A percentile compares a stretch with the other conserved stretches of the same genome.
Evolutionary conservation across 2,888 invertebrate species (phyloP).

Genomic region (Blomia tropicalis): DNA sequence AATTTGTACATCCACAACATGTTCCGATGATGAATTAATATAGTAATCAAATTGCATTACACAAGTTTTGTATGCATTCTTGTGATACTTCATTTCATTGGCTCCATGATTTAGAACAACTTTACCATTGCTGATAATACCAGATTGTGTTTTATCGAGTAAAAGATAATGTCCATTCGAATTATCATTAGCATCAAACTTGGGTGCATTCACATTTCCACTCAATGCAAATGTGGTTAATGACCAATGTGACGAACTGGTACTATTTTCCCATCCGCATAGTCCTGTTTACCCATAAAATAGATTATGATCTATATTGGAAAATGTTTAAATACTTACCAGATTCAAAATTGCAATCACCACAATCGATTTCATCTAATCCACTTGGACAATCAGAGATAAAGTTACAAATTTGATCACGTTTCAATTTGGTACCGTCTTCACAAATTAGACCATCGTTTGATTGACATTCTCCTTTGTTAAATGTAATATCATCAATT

Average conservation of each 20-base stretch:
- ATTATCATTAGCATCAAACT: neutral
- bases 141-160: neutral
- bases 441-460: neutral
- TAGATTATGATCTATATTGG: neutral
- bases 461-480: neutral
- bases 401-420: neutral
- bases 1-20: neutral
- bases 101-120: neutral
- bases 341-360: neutral
- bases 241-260: neutral
- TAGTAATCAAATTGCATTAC: slow-evolving; percentile 14
- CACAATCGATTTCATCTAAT: slow-evolving; percentile 12
- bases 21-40: neutral
- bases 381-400: neutral
- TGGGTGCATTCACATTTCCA: neutral
- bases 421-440: neutral
- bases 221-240: neutral
- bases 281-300: neutral
- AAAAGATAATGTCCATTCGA: slow-evolving; percentile 1
- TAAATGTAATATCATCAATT: slow-evolving; percentile 13
- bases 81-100: neutral
- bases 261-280: neutral
- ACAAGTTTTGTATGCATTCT: slow-evolving; percentile 1
- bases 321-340: neutral
- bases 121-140: neutral